Evolutionary conservation across 2,797 vertebrate species (phyloP).

Genomic region (Echiichthys vipera): DNA sequence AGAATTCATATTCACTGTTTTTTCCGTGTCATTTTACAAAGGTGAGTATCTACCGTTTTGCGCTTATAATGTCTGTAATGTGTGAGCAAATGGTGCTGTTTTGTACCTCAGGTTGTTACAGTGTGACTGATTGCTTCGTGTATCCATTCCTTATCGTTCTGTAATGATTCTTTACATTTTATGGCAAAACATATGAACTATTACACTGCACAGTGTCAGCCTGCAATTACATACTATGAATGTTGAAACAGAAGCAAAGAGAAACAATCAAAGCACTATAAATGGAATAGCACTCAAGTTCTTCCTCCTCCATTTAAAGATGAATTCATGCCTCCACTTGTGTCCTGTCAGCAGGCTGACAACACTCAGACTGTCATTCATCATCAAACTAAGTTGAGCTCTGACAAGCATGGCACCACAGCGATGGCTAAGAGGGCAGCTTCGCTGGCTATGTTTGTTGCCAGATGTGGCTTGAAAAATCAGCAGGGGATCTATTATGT

Average conservation of each 20-base stretch:
- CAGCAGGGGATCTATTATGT: slow-evolving; percentile 19
- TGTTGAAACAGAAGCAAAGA: not conserved
- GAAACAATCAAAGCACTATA: slow-evolving; percentile 1
- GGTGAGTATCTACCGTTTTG: slow-evolving; percentile 15
- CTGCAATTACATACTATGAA: not conserved
- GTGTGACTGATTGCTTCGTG: not conserved
- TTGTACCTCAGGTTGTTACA: not conserved
- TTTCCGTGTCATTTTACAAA: slow-evolving; percentile 21
- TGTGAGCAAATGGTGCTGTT: not conserved
- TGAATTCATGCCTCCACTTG: slow-evolving; percentile 25
- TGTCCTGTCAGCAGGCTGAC: slow-evolving; percentile 37
- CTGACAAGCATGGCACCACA: slow-evolving; percentile 38
- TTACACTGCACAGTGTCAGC: not conserved
- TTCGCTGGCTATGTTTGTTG: slow-evolving; percentile 19
- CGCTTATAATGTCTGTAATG: too few relatives aligned
- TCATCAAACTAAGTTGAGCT: slow-evolving; percentile 36
- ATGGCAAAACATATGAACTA: not conserved
- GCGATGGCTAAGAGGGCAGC: slow-evolving; percentile 32
- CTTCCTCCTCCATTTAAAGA: slow-evolving; percentile 19
- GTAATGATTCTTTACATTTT: not conserved
- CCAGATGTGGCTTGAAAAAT: slow-evolving; percentile 46
- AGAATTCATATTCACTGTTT: slow-evolving; percentile 38
- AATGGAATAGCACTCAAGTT: not conserved
- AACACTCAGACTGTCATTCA: slow-evolving; percentile 38
- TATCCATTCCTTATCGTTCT: not conserved